A percentile compares a stretch with the other conserved stretches of the same genome.
Evolutionary conservation across 2,888 invertebrate genomes (phyloP).

Genomic region (Hydrotaea cyrtoneurina): DNA sequence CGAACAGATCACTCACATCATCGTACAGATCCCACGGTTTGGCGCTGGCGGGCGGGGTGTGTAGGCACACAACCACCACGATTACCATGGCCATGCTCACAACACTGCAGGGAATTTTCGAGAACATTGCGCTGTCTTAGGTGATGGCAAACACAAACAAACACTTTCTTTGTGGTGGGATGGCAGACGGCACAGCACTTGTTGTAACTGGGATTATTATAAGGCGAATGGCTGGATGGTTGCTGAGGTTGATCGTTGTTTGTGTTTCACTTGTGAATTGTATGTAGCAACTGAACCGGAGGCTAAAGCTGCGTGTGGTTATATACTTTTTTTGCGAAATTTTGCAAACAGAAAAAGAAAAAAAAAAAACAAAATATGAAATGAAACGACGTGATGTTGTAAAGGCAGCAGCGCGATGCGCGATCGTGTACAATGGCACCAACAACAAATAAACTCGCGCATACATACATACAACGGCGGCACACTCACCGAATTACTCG

Average conservation of each 20-base stretch:
- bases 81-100: slow-evolving; percentile 27
- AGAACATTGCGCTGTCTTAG: slow-evolving; percentile 52
- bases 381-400: slow-evolving; percentile 53
- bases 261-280: slow-evolving; percentile 45
- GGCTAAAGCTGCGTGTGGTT: slow-evolving; percentile 56
- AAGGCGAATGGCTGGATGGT: no score
- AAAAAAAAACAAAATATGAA: not conserved
- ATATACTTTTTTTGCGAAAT: slow-evolving; percentile 59
- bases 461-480: slow-evolving; percentile 23
- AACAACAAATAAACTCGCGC: not conserved
- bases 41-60: slow-evolving; percentile 50
- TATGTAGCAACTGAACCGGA: slow-evolving; percentile 62
- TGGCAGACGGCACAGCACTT: not conserved
- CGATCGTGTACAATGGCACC: not conserved
- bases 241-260: not conserved
- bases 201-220: not conserved
- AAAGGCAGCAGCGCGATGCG: slow-evolving; percentile 39
- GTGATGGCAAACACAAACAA: not conserved
- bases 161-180: slow-evolving; percentile 34
- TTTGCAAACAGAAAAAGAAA: slow-evolving; percentile 34
- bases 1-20: slow-evolving; percentile 79
- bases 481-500: not conserved
- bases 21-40: slow-evolving; percentile 79
- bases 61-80: slow-evolving; percentile 21
- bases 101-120: slow-evolving; percentile 45